Base-by-base conservation (phyloP, 2,888 invertebrate species). In the Tiliacea aurago region DNA sequence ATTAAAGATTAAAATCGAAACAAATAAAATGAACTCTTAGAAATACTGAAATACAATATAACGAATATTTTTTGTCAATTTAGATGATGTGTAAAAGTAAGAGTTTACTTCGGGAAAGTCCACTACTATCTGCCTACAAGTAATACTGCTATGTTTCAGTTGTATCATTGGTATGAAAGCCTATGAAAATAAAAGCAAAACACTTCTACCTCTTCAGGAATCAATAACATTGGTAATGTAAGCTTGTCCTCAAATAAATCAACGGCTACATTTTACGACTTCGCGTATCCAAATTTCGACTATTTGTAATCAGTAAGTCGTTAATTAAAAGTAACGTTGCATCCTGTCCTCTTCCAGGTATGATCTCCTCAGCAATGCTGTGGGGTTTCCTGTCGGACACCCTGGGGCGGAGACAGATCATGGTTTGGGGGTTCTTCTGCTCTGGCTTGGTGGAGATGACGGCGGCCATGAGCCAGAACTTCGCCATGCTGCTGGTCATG, bases 381-480 rank as follows among this genome's bases (percentile, higher is more conserved):
- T 98, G 98, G 98, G 98, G 98, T 0, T 98, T 97, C 89, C 91
- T 98, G 10, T 97, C 98, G 0, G 98, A 98, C 89, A 97, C 97
- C 0, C 95, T 97, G 75, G 98, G 98, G 15, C 96, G 98, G 76
- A 97, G 97, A 83, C 97, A 97, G 88, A 96, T 98, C 70, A 95
- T 98, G 84, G 94, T 97, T 45, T 96, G 97, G 88, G 98, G 98
- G 0, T 97, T 97, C 88, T 90, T 98, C 62, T 89, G 97, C 15
- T 97, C 98, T 61, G 97, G 97, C 0, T 83, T 97, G 53, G 97
- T 97, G 83, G 97, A 98, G 62, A 85, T 98, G 41, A 90, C 97
- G 10, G 97, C 97, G 23, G 97, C 97, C 4, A 90, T 97, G 74
- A 97, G 98, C 72, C 97, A 97, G 86, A 97, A 96, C 86, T 98